These are phyloP conservation scores for Rhombomys opimus DNA, from an alignment of 2,113 vertebrate species.

Conservation along the genomic window DNA sequence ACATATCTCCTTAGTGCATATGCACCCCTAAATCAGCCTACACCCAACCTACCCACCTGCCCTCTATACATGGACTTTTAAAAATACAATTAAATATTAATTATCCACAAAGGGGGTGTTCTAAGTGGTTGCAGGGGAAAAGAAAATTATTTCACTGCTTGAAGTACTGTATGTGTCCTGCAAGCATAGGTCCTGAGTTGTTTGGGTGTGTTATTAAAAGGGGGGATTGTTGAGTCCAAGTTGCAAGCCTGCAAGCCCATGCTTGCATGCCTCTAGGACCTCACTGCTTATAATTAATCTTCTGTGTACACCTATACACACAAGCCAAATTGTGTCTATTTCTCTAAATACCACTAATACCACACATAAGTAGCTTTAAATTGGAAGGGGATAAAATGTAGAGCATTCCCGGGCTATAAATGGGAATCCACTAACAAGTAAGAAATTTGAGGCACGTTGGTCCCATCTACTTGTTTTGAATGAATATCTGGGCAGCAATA, in stretches of 20 bases:
- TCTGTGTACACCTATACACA: not conserved
- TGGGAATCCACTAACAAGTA: not conserved
- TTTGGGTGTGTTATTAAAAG: not conserved
- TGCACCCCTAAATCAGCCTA: not conserved
- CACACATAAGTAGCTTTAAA: not conserved
- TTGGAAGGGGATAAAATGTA: not conserved
- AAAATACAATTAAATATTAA: not conserved
- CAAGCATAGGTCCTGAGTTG: not conserved
- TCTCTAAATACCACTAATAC: not conserved
- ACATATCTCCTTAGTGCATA: not conserved
- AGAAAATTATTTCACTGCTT: not conserved
- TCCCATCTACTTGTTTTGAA: not conserved
- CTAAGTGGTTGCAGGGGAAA: not conserved
- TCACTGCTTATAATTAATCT: not conserved
- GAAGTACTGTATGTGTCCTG: no score
- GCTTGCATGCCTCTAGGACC: not conserved
- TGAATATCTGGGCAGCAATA: not conserved
- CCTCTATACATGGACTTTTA: not conserved
- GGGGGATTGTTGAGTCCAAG: not conserved
- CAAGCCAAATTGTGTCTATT: not conserved
- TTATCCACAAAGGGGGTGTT: not conserved
- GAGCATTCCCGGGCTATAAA: not conserved
- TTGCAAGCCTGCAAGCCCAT: not conserved
- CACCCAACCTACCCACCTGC: no score
- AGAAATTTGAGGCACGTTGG: not conserved